Percentiles rank a stretch among this genome's conserved stretches.
Evolutionary conservation across 2,113 vertebrate species (phyloP).

Genomic region (Proteles cristata): DNA sequence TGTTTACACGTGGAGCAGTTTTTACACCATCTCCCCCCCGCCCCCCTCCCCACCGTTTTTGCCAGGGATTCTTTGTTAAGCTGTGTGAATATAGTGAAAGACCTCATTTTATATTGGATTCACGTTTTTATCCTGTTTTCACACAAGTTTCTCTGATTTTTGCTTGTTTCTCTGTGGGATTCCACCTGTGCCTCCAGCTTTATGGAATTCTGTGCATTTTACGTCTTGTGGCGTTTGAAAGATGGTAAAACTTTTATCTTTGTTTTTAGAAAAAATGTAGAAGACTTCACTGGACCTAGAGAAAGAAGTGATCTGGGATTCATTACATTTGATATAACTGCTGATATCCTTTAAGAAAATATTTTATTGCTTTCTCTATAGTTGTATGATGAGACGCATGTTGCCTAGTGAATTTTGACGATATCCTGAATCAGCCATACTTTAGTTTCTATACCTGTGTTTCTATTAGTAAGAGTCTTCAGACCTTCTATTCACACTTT

Average conservation of each 20-base stretch:
- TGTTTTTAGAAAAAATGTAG: constrained; percentile 94
- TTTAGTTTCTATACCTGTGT: not conserved
- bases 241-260: constrained; percentile 60
- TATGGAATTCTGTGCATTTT: not conserved
- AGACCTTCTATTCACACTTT: not conserved
- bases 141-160: not conserved
- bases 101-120: not conserved
- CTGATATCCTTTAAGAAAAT: constrained; percentile 95
- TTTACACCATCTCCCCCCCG: not conserved
- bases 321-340: constrained; percentile 96
- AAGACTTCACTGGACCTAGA: constrained; percentile 98
- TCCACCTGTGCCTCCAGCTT: not conserved
- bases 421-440: not conserved
- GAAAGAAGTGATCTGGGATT: constrained; percentile 98
- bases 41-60: not conserved
- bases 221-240: not conserved
- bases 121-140: not conserved
- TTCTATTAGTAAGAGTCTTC: constrained; percentile 41
- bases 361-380: not conserved
- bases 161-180: not conserved
- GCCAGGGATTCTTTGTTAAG: not conserved
- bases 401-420: not conserved
- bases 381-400: not conserved
- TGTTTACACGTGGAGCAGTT: not conserved
- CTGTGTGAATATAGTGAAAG: not conserved